Base-by-base conservation (phyloP, 1,140 invertebrate species). In the Stenopsyche tienmushanensis region DNA sequence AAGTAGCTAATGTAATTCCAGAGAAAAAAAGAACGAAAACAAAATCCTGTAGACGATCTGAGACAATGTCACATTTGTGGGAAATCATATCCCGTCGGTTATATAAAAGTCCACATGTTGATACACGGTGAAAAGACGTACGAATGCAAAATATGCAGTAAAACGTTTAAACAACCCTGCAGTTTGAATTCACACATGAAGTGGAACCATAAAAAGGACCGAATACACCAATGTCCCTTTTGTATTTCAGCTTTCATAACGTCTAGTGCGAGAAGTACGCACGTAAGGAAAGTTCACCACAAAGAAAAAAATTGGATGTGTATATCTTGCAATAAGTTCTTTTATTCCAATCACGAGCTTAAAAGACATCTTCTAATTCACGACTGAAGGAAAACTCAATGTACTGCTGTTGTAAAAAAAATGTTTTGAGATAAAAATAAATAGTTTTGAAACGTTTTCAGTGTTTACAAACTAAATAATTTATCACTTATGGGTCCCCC, bases 241-340 rank as follows among this genome's bases (percentile, higher is more conserved):
- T 81, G 80, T 20, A 77, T 78, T 64, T 75, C 76, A 18, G 77
- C 76, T 18, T 81, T 81, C 44, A 77, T 79, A 50, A 77, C 80
- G 0, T 76, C 78, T 3, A 78, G 78, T 65, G 76, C 78, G 1
- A 72, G 73, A 44, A 79, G 75, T 66, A 74, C 76, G 3, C 79
- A 81, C 66, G 75, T 80, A 41, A 70, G 79, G 15, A 79, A 78
- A 62, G 76, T 77, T 66, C 80, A 81, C 71, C 72, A 78, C 13
- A 79, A 80, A 68, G 79, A 81, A 65, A 79, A 78, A 50, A 81
- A 80, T 65, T 77, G 78, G 65, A 62, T 72, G 13, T 81, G 80
- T 71, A 76, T 77, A 44, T 77, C 67, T 62, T 81, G 80, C 49
- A 74, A 72, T 0, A 81, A 80, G 57, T 71, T 73, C 26, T 81